phyloP scores from a whole-genome alignment of 2,113 vertebrate genomes.

The Mormoops blainvillei region DNA sequence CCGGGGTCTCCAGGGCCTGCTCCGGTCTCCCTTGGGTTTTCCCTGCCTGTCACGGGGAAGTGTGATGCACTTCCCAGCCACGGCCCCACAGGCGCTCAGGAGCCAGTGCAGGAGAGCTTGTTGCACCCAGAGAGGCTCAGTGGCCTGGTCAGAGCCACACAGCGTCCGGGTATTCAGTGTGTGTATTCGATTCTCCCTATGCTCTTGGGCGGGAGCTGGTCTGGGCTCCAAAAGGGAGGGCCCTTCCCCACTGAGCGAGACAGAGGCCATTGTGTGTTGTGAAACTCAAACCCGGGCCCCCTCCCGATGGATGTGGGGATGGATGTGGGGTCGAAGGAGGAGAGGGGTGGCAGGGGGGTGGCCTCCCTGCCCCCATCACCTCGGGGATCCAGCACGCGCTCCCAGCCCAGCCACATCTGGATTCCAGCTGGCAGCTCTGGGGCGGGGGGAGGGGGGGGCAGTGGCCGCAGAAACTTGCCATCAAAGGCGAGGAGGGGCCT shows the following conservation, averaged over 20 bases:
- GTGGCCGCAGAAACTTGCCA: background rate
- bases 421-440: slow-evolving; percentile 37
- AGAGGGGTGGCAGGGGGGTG: too few relatives aligned
- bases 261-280: slow-evolving; percentile 44
- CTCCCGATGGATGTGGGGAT: background rate
- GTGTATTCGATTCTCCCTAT: accelerated
- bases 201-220: background rate
- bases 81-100: background rate
- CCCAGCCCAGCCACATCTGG: slow-evolving; percentile 42
- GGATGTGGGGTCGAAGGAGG: background rate
- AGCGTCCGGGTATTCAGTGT: background rate
- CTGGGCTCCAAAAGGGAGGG: background rate
- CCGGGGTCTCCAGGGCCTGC: background rate
- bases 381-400: background rate
- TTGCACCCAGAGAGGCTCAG: background rate
- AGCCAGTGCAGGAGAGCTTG: background rate
- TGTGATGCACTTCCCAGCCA: background rate
- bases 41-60: background rate
- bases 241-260: background rate
- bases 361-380: background rate
- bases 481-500: background rate
- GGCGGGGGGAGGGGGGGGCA: background rate
- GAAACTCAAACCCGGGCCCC: background rate
- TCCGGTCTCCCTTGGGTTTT: background rate
- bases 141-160: background rate